Evolutionary conservation across 2,113 vertebrate genomes (phyloP).

Genomic region (Pterocles burchelli): DNA sequence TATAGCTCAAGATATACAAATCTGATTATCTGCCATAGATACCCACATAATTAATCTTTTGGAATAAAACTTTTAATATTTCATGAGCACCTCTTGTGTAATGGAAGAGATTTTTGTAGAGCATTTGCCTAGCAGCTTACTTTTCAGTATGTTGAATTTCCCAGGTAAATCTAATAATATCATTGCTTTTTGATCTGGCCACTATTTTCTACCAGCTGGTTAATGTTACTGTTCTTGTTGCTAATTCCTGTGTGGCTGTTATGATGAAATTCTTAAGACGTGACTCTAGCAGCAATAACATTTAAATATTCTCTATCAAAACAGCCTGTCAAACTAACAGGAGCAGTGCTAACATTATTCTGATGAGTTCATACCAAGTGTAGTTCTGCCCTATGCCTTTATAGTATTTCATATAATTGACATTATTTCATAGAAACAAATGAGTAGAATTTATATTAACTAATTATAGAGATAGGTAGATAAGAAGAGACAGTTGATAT

Average conservation of each 20-base stretch:
- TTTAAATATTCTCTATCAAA: not conserved
- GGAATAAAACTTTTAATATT: conserved; percentile 1
- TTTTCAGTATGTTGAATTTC: not conserved
- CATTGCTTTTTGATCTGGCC: not conserved
- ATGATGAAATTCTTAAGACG: not conserved
- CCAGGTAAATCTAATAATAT: not conserved
- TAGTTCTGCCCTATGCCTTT: not conserved
- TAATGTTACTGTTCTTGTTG: not conserved
- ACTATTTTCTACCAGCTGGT: not conserved
- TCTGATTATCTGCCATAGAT: not conserved
- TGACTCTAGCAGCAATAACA: not conserved
- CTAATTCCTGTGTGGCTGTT: not conserved
- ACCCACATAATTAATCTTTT: not conserved
- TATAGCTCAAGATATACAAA: not conserved
- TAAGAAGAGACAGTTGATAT: not conserved
- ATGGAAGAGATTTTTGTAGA: not conserved
- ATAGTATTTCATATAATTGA: not conserved
- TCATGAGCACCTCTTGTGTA: not conserved
- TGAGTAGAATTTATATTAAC: not conserved
- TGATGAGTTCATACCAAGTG: not conserved
- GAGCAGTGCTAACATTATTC: not conserved
- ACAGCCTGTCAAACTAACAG: not conserved
- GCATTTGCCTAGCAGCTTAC: not conserved
- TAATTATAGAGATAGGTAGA: not conserved
- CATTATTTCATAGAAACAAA: not conserved